phyloP scores from a whole-genome alignment of 2,888 invertebrate genomes.

The Mesoligia furuncula region DNA sequence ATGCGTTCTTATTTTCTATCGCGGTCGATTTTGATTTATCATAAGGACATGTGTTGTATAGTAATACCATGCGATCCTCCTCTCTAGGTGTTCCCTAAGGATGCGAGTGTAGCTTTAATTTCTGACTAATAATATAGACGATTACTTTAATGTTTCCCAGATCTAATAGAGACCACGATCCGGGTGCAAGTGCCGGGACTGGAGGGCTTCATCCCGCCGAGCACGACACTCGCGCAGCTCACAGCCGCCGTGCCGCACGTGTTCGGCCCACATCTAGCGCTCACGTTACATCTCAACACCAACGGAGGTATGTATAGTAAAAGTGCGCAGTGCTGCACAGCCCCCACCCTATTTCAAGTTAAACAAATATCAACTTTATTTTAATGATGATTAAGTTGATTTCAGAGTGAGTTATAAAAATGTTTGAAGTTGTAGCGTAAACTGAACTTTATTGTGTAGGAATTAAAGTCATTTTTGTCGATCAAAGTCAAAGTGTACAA shows the following conservation, averaged over 20 bases:
- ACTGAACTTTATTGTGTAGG: too few species aligned
- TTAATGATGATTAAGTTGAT: too few species aligned
- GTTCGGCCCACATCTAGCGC: conserved; percentile 84
- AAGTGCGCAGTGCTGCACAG: too few species aligned
- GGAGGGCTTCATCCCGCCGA: conserved; percentile 83
- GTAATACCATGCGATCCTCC: neutral
- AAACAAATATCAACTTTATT: too few species aligned
- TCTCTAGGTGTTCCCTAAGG: neutral
- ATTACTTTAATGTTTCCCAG: conserved; percentile 64
- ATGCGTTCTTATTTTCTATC: neutral
- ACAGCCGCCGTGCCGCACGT: conserved; percentile 81
- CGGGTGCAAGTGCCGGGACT: conserved; percentile 82
- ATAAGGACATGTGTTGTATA: neutral
- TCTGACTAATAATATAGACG: neutral
- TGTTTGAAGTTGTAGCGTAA: too few species aligned
- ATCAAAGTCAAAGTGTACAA: too few species aligned
- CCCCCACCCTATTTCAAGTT: too few species aligned
- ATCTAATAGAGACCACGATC: conserved; percentile 79
- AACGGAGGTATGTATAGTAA: conserved; percentile 67
- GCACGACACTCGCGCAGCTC: conserved; percentile 83
- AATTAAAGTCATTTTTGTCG: too few species aligned
- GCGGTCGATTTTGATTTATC: neutral
- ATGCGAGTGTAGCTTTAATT: neutral
- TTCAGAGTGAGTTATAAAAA: too few species aligned
- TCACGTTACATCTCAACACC: conserved; percentile 80